Conservation (phyloP, 1,140 invertebrate species). For the Phenacoccus solenopsis region DNA sequence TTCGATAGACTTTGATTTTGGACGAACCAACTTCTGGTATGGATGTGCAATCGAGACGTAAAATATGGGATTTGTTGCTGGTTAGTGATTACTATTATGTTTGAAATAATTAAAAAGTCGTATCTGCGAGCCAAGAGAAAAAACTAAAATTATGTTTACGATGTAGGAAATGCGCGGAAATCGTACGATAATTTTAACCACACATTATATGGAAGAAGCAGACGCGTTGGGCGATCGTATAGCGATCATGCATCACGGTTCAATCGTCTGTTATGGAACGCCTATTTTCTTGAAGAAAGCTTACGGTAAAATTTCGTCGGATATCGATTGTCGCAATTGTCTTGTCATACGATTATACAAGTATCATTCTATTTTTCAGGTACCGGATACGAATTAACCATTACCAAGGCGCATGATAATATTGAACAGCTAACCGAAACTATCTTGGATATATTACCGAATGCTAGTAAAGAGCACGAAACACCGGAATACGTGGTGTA, state of each 20-base stretch:
- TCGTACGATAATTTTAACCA: slow-evolving; percentile 77
- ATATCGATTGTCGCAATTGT: no score
- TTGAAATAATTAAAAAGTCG: no score
- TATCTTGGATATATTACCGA: neutral
- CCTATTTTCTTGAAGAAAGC: slow-evolving; percentile 77
- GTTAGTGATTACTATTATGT: slow-evolving; percentile 17
- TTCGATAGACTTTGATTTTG: slow-evolving; percentile 34
- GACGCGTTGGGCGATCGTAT: slow-evolving; percentile 89
- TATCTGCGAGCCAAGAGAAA: no score
- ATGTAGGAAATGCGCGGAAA: slow-evolving; percentile 20
- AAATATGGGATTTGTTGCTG: slow-evolving; percentile 72
- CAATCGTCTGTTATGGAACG: slow-evolving; percentile 66
- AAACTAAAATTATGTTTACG: neutral
- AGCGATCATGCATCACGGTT: slow-evolving; percentile 76
- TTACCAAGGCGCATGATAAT: neutral
- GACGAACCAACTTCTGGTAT: slow-evolving; percentile 92
- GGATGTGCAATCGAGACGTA: slow-evolving; percentile 80
- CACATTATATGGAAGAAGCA: slow-evolving; percentile 98
- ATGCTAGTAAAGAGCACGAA: neutral
- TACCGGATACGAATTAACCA: neutral
- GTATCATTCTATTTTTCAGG: no score
- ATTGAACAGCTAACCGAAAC: neutral
- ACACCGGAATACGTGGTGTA: slow-evolving; percentile 34
- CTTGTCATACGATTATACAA: no score
- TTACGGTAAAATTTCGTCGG: slow-evolving; percentile 44